These are phyloP conservation scores for Siphonodentalium dalli DNA, from an alignment of 2,888 invertebrate genomes.

Conservation along the genomic window DNA sequence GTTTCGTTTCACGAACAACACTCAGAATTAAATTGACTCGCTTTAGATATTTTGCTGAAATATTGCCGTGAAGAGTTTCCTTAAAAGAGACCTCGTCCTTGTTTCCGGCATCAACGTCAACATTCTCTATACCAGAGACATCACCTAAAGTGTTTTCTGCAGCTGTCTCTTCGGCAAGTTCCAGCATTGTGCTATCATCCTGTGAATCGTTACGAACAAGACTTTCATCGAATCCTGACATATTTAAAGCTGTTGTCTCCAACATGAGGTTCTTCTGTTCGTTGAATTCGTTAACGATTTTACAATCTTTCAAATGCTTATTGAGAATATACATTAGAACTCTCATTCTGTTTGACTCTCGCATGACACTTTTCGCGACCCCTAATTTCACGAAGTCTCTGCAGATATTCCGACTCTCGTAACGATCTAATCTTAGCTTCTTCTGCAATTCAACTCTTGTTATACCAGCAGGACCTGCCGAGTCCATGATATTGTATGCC, in stretches of 20 bases:
- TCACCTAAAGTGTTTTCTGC: not conserved
- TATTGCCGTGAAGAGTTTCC: conserved; percentile 15
- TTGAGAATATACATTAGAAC: too few species aligned
- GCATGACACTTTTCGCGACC: conserved; percentile 22
- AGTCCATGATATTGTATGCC: conserved; percentile 68
- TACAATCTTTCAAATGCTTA: too few species aligned
- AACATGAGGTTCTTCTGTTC: too few species aligned
- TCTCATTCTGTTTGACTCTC: too few species aligned
- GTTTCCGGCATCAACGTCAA: not conserved
- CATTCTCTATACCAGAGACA: not conserved
- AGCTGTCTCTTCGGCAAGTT: too few species aligned
- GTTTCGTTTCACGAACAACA: conserved; percentile 70
- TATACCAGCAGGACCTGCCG: conserved; percentile 69
- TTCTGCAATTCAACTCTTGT: conserved; percentile 63
- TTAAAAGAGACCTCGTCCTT: not conserved
- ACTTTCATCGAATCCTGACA: too few species aligned
- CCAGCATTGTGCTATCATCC: too few species aligned
- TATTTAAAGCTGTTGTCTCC: too few species aligned
- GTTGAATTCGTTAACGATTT: too few species aligned
- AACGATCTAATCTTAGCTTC: conserved; percentile 39
- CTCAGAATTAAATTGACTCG: conserved; percentile 74
- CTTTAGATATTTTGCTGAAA: conserved; percentile 55
- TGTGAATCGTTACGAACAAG: too few species aligned
- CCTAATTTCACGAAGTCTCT: conserved; percentile 18
- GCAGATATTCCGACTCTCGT: conserved; percentile 43